Evolutionary conservation across 2,888 invertebrate genomes (phyloP).

Genomic region (Apodemia mormo): DNA sequence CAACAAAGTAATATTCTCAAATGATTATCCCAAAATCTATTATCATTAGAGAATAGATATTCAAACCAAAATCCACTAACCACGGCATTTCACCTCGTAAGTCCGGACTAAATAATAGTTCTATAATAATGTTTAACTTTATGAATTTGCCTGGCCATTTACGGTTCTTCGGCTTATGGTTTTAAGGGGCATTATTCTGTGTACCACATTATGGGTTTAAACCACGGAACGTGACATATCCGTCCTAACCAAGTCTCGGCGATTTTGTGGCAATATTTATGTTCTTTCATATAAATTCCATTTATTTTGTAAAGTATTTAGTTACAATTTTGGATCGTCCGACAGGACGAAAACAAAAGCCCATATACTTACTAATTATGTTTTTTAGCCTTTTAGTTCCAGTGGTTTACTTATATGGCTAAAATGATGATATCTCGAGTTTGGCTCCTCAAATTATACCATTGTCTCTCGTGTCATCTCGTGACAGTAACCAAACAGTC

Average conservation of each 20-base stretch:
- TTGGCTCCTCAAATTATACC: too few species aligned
- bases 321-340: too few species aligned
- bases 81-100: constrained; percentile 10
- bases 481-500: too few species aligned
- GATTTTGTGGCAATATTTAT: constrained; percentile 4
- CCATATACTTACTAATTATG: too few species aligned
- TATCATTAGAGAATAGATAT: neutral
- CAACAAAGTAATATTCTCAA: too few species aligned
- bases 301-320: neutral
- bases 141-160: neutral
- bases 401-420: too few species aligned
- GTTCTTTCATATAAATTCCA: neutral
- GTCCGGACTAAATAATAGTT: constrained; percentile 13
- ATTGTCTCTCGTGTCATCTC: too few species aligned
- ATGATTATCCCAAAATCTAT: neutral
- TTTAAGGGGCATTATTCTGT: neutral
- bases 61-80: neutral
- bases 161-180: neutral
- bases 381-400: too few species aligned
- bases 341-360: too few species aligned
- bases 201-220: neutral
- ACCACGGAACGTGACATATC: constrained; percentile 12
- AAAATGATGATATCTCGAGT: too few species aligned
- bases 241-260: constrained; percentile 3
- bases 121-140: neutral